phyloP scores from a whole-genome alignment of 2,113 vertebrate species.

The Notothenia rossii region DNA sequence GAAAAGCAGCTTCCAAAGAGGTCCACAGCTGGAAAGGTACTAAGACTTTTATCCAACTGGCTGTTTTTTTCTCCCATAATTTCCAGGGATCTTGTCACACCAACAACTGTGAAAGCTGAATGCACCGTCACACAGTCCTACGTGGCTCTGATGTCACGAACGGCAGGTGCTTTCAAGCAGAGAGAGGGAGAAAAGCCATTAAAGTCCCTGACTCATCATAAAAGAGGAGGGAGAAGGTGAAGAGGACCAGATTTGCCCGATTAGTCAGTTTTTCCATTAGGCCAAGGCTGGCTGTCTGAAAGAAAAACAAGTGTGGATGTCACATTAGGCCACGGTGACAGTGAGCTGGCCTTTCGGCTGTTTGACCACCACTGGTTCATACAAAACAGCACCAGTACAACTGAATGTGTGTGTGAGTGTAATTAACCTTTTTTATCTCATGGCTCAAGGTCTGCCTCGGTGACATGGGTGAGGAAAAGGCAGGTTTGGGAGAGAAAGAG shows the following conservation, averaged over 20 bases:
- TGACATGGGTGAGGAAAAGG: constrained; percentile 92
- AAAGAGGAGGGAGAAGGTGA: constrained; percentile 68
- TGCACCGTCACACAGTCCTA: constrained; percentile 45
- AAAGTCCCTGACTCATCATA: constrained; percentile 82
- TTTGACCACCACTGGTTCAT: constrained; percentile 11
- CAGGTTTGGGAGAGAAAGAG: constrained; percentile 88
- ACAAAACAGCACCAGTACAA: constrained; percentile 21
- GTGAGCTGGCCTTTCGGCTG: constrained; percentile 40
- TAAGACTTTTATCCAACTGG: constrained; percentile 48
- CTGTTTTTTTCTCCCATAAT: constrained; percentile 13
- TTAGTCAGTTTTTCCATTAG: constrained; percentile 86
- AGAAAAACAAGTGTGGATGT: constrained; percentile 81
- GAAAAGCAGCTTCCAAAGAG: constrained; percentile 9
- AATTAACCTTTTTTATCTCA: constrained; percentile 84
- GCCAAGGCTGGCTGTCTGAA: constrained; percentile 66
- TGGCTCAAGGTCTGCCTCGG: constrained; percentile 91
- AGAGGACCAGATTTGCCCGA: constrained; percentile 58
- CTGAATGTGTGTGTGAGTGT: constrained; percentile 9
- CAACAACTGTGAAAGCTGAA: constrained; percentile 32
- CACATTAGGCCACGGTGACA: constrained; percentile 70
- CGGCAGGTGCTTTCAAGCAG: constrained; percentile 56
- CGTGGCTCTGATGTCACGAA: constrained; percentile 73
- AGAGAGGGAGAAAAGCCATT: constrained; percentile 57
- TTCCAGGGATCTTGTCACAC: constrained; percentile 35
- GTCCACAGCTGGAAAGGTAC: constrained; percentile 47